Conservation (phyloP, 2,797 vertebrate species). For the Lycodopsis pacificus region DNA sequence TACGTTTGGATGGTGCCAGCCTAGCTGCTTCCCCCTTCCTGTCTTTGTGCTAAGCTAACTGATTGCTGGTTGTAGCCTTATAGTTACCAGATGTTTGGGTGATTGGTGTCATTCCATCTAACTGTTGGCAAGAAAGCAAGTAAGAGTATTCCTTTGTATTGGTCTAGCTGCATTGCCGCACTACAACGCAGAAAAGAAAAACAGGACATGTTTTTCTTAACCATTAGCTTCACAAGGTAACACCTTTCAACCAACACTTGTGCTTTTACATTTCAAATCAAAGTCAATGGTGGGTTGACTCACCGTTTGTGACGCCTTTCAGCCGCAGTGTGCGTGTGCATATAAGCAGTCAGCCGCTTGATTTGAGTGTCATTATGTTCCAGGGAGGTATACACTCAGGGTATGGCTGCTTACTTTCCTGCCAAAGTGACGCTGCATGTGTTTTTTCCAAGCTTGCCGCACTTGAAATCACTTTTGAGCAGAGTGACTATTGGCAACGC, state of each 20-base stretch:
- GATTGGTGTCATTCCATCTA: too few species aligned
- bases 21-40: too few species aligned
- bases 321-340: not conserved
- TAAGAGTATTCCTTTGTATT: not conserved
- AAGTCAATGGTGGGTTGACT: not conserved
- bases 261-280: not conserved
- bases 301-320: not conserved
- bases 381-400: not conserved
- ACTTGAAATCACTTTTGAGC: slow-evolving; percentile 14
- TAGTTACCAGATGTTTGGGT: too few species aligned
- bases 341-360: not conserved
- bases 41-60: too few species aligned
- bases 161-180: too few species aligned
- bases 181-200: not conserved
- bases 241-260: too few species aligned
- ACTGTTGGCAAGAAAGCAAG: too few species aligned
- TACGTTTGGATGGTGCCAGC: too few species aligned
- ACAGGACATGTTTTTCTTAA: not conserved
- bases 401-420: not conserved
- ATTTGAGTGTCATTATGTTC: not conserved
- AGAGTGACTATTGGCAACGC: not conserved
- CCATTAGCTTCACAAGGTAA: not conserved
- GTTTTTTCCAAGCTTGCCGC: slow-evolving; percentile 3
- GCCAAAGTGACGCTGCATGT: slow-evolving; percentile 7
- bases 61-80: too few species aligned